Conservation (phyloP, 2,113 vertebrate species). For the Tupaia tana region DNA sequence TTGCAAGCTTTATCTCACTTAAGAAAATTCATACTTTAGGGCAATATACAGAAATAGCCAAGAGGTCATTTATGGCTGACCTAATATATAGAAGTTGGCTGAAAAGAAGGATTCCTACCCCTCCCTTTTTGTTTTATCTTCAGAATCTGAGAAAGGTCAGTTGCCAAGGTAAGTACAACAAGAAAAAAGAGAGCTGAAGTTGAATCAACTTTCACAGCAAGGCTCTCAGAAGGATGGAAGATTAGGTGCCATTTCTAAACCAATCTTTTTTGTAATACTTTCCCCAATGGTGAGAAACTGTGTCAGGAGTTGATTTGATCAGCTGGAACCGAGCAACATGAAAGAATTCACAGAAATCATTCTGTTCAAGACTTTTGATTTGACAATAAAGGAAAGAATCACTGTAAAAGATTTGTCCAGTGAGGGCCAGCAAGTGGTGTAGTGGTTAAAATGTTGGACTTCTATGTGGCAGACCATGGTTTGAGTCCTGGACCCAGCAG, state of each 20-base stretch:
- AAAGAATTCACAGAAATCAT: neutral
- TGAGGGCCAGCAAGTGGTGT: too few relatives aligned
- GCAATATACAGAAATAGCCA: constrained; percentile 4
- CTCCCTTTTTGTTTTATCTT: neutral
- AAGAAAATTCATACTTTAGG: constrained; percentile 15
- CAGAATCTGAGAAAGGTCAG: neutral
- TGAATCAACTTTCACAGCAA: neutral
- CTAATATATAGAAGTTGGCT: neutral
- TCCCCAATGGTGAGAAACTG: neutral
- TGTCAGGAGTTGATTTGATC: neutral
- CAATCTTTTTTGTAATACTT: neutral
- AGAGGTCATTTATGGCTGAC: neutral
- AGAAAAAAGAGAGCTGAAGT: neutral
- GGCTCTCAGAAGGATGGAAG: neutral
- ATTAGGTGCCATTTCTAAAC: neutral
- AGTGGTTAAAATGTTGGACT: too few relatives aligned
- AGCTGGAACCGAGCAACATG: neutral
- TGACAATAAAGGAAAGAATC: neutral
- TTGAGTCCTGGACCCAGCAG: too few relatives aligned
- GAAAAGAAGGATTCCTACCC: neutral
- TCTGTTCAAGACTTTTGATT: neutral
- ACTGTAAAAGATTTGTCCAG: neutral
- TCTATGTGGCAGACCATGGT: too few relatives aligned
- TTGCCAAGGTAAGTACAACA: neutral
- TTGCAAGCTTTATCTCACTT: neutral